Conservation (phyloP, 1,140 invertebrate species). For the Hycleus phaleratus region DNA sequence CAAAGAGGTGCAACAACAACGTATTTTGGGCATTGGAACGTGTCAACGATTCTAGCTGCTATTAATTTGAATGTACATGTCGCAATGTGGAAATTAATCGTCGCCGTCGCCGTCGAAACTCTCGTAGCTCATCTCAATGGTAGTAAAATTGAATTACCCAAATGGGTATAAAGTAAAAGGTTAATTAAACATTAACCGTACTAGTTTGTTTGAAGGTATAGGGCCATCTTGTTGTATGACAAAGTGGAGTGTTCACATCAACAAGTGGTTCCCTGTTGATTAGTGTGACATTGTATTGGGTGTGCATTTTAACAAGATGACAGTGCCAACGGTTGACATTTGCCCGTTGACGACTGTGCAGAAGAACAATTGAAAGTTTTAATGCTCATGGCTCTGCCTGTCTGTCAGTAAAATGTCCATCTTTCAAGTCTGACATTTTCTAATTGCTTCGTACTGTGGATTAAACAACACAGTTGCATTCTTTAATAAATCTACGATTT, state of each 20-base stretch:
- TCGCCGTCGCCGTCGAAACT: neutral
- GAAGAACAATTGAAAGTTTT: too few relatives aligned
- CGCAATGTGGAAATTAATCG: conserved; percentile 13
- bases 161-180: conserved; percentile 15
- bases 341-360: too few relatives aligned
- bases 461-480: too few relatives aligned
- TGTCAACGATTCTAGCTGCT: neutral
- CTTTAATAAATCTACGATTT: too few relatives aligned
- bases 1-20: too few relatives aligned
- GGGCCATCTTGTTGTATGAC: conserved; percentile 20
- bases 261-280: conserved; percentile 31
- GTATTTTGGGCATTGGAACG: neutral
- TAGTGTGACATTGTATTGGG: conserved; percentile 22
- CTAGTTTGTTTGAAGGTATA: conserved; percentile 11
- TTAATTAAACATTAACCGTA: conserved; percentile 17
- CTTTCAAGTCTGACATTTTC: too few relatives aligned
- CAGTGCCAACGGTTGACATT: too few relatives aligned
- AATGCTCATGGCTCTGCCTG: too few relatives aligned
- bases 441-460: too few relatives aligned
- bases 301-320: conserved; percentile 6
- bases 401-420: too few relatives aligned
- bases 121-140: conserved; percentile 12
- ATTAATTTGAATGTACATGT: conserved; percentile 14
- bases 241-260: conserved; percentile 20
- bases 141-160: conserved; percentile 16